phyloP scores from a whole-genome alignment of 2,888 invertebrate species.

The Epinotia ramella region DNA sequence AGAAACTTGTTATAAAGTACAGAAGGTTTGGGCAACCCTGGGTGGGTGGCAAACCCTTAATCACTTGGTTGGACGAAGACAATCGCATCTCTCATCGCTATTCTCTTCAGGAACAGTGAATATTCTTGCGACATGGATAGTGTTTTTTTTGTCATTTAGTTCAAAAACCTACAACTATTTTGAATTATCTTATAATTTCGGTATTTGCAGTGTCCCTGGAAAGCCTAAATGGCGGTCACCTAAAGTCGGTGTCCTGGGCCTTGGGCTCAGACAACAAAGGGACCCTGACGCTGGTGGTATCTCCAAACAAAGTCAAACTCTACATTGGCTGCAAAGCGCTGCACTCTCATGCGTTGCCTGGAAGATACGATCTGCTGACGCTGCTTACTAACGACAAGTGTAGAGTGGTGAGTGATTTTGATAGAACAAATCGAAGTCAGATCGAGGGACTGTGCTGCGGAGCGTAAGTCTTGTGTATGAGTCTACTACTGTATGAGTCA shows the following conservation, averaged over 20 bases:
- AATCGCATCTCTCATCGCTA: no score
- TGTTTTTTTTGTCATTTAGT: no score
- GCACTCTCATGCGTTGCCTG: constrained; percentile 86
- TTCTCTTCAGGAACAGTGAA: no score
- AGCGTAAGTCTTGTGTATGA: no score
- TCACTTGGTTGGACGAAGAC: no score
- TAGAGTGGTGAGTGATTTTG: constrained; percentile 82
- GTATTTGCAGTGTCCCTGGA: constrained; percentile 87
- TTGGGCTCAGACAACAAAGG: constrained; percentile 84
- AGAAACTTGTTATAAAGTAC: no score
- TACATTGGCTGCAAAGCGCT: constrained; percentile 88
- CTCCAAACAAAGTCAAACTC: constrained; percentile 86
- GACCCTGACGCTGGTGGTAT: constrained; percentile 84
- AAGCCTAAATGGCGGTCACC: constrained; percentile 84
- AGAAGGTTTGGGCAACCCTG: no score
- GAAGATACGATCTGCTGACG: constrained; percentile 84
- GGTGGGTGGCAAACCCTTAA: no score
- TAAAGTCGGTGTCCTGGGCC: constrained; percentile 86
- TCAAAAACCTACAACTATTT: neutral
- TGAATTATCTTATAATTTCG: neutral
- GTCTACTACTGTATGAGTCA: no score
- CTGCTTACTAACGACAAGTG: constrained; percentile 81
- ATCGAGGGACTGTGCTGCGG: neutral
- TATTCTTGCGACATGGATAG: no score
- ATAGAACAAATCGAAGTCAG: neutral